Percentiles rank a stretch among this genome's conserved stretches.
Evolutionary conservation across 2,888 invertebrate genomes (phyloP).

Genomic region (Candidula unifasciata): DNA sequence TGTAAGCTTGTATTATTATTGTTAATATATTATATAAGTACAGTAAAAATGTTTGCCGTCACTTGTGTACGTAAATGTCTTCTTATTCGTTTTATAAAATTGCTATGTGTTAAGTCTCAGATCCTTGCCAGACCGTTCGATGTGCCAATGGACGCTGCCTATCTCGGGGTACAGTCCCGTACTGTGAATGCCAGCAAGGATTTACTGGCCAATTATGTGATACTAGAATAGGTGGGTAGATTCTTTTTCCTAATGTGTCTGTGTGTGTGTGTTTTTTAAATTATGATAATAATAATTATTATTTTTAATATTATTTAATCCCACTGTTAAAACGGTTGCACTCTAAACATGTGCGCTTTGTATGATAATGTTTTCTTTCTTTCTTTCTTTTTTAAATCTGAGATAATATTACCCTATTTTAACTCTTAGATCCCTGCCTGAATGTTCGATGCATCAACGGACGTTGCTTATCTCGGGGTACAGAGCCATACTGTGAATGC

Average conservation of each 20-base stretch:
- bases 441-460: not conserved
- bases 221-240: not conserved
- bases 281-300: too few species aligned
- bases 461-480: not conserved
- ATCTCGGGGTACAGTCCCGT: not conserved
- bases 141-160: conserved; percentile 14
- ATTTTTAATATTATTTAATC: too few species aligned
- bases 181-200: conserved; percentile 28
- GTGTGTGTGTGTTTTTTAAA: too few species aligned
- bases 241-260: too few species aligned
- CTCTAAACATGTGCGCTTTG: too few species aligned
- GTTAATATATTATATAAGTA: too few species aligned
- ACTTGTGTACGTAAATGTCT: too few species aligned
- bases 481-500: conserved; percentile 9
- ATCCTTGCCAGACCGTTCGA: conserved; percentile 9
- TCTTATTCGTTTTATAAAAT: too few species aligned
- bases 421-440: not conserved
- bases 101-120: not conserved
- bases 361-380: too few species aligned
- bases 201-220: conserved; percentile 12
- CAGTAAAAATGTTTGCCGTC: too few species aligned
- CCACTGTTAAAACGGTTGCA: too few species aligned
- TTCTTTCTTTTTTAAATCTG: not conserved
- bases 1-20: too few species aligned
- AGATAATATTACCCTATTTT: not conserved